These are phyloP conservation scores for Thaumatotibia leucotreta DNA, from an alignment of 1,140 invertebrate genomes.

Conservation along the genomic window DNA sequence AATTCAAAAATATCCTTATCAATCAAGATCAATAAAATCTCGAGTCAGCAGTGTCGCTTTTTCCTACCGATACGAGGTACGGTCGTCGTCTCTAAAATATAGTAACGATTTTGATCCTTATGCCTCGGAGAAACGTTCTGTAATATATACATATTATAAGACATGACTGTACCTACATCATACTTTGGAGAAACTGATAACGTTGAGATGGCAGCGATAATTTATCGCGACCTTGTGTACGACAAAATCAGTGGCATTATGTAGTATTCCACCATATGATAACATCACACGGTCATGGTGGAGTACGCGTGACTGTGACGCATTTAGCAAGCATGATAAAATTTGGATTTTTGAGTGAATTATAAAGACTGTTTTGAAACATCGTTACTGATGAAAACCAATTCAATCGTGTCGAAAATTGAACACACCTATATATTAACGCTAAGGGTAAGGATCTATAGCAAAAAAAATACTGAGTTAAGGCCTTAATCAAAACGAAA, in stretches of 20 bases:
- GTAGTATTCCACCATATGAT: background rate
- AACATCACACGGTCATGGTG: background rate
- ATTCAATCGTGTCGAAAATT: too few species aligned
- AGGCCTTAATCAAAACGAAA: too few species aligned
- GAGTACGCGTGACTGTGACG: background rate
- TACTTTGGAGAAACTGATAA: conserved; percentile 33
- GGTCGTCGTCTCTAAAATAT: conserved; percentile 24
- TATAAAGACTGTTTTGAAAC: background rate
- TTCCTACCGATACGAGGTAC: conserved; percentile 21
- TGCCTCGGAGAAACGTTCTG: too few species aligned
- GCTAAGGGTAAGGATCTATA: too few species aligned
- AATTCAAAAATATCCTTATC: background rate
- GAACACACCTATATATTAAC: too few species aligned
- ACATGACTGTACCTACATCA: too few species aligned
- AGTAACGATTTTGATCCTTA: too few species aligned
- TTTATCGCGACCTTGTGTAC: conserved; percentile 31
- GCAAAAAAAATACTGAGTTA: too few species aligned
- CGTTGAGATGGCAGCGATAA: conserved; percentile 44
- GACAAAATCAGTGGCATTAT: background rate
- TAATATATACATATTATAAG: too few species aligned
- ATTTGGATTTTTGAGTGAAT: background rate
- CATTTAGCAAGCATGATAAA: background rate
- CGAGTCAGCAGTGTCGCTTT: background rate
- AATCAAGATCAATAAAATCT: background rate
- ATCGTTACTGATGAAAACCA: too few species aligned